Base-by-base conservation (phyloP, 2,113 vertebrate genomes). In the Clarias macrocephalus region DNA sequence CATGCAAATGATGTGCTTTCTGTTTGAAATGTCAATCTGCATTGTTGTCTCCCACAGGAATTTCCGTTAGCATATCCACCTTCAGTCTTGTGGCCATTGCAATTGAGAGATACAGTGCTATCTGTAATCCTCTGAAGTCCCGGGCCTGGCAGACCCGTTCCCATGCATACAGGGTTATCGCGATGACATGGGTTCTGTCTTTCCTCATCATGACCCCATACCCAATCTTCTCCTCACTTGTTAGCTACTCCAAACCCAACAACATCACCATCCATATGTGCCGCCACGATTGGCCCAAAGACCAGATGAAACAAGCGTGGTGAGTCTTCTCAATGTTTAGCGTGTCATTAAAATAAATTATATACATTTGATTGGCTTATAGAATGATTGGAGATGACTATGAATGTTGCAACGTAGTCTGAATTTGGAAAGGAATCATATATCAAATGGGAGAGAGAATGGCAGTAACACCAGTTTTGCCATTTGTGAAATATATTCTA, bases 71-170 rank as follows among this genome's bases (percentile, higher is more conserved):
- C 37, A 98, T 99, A 83, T 99, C 98, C 86, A 99, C 97, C 12
- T 97, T 99, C 87, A 98, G 96, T 92, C 94, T 99, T 75, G 96
- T 99, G 91, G 98, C 97, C 93, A 99, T 99, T 23, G 97, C 98
- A 73, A 96, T 98, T 25, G 98, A 99, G 91, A 96, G 98, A 68
- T 98, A 99, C 95, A 98, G 97, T 28, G 98, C 98, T 92, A 99
- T 99, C 94, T 99, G 98, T 91, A 97, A 97, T 90, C 98, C 98
- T 0, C 92, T 99, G 89, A 97, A 97, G 92, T 98, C 98, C 0
- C 95, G 98, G 0, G 96, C 95, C 60, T 99, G 98, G 98, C 98
- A 99, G 94, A 99, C 98, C 0, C 96, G 96, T 19, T 99, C 98
- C 25, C 98, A 99, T 0, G 97, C 98, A 6, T 96, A 95, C 89